Base-by-base conservation (phyloP, 35 echinoderm and acorn worm genomes). In the Acanthaster planci region DNA sequence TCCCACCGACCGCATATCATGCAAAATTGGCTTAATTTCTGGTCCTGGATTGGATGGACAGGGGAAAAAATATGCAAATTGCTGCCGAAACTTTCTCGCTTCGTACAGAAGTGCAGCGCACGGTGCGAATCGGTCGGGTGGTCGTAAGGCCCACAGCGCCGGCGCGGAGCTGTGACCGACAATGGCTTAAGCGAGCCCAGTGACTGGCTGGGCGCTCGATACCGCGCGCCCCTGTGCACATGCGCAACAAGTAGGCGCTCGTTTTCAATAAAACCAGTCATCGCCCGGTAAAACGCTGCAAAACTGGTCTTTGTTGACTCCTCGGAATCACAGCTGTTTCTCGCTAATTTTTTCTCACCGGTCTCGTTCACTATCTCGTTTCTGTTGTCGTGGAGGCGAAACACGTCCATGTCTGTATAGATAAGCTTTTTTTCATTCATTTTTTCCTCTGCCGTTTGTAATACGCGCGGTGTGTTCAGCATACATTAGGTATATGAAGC, bases 261-360 rank as follows among this genome's bases (percentile, higher is more conserved):
- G 64, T 72, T 72, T 72, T 72, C 64, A 72, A 72, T 72, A 72
- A 72, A 72, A 72, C 64, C 64, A 72, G 64, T 72, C 64, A 34
- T 72, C 64, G 23, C 64, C 64, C 19, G 64, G 64, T 72, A 72
- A 72, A 72, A 72, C 64, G 64, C 64, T 72, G 64, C 64, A 72
- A 72, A 72, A 72, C 64, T 72, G 64, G 64, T 72, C 64, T 72
- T 72, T 72, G 64, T 72, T 72, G 64, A 72, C 64, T 72, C 64
- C 64, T 27, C 64, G 26, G 64, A 34, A 26, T 72, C 64, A 72
- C 64, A 72, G 64, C 64, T 72, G 64, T 72, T 72, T 72, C 64
- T 72, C 64, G 64, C 23, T 72, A 26, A 72, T 31, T 72, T 72
- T 72, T 72, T 72, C 64, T 72, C 64, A 72, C 34, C 64, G 64